These are phyloP conservation scores for Abramis brama DNA, from an alignment of 2,113 vertebrate genomes.

Conservation along the genomic window DNA sequence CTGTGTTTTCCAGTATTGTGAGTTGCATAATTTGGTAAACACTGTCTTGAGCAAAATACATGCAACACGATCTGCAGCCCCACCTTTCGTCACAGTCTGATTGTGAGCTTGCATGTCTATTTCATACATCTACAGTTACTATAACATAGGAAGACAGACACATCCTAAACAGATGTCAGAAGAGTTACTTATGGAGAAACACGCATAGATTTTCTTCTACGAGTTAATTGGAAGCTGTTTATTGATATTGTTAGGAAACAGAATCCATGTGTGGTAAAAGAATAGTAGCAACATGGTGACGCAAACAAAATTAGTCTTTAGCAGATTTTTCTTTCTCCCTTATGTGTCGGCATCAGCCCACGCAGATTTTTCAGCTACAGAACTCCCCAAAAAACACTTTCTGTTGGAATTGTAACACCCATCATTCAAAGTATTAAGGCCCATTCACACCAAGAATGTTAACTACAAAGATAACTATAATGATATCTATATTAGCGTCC, in stretches of 20 bases:
- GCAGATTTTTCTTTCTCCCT: not conserved
- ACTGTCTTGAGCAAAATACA: slow-evolving; percentile 59
- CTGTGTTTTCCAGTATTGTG: slow-evolving; percentile 44
- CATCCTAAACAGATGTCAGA: slow-evolving; percentile 64
- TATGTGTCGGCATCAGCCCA: not conserved
- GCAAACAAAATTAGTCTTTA: slow-evolving; percentile 46
- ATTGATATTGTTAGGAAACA: slow-evolving; percentile 12
- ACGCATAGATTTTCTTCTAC: slow-evolving; percentile 13
- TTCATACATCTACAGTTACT: slow-evolving; percentile 57
- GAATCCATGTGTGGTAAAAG: not conserved
- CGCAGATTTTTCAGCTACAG: not conserved
- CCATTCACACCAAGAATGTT: too few species aligned
- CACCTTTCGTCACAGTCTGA: slow-evolving; percentile 51
- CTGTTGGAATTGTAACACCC: not conserved
- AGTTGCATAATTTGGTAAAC: slow-evolving; percentile 53
- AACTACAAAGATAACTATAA: too few species aligned
- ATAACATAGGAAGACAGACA: slow-evolving; percentile 57
- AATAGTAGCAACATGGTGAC: slow-evolving; percentile 47
- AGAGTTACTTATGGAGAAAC: slow-evolving; percentile 52
- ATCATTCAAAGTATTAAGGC: not conserved
- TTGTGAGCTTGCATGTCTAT: slow-evolving; percentile 56
- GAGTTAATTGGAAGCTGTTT: not conserved
- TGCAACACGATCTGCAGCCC: slow-evolving; percentile 64
- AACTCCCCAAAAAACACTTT: not conserved
- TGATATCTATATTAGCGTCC: too few species aligned